Evolutionary conservation across 1,140 invertebrate genomes (phyloP).

Genomic region (Drosophila biarmipes): DNA sequence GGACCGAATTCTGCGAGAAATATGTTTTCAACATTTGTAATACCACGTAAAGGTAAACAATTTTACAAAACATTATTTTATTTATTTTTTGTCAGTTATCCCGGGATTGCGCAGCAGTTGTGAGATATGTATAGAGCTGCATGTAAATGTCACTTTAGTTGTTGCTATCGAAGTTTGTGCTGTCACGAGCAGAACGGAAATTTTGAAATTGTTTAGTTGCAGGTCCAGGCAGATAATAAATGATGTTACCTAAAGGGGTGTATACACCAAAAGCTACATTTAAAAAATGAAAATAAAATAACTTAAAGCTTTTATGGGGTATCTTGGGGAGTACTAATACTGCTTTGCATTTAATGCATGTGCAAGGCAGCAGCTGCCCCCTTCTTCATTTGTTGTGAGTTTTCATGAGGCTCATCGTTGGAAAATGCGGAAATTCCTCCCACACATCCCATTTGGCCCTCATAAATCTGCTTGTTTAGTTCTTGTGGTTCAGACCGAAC

Average conservation of each 20-base stretch:
- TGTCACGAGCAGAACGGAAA: conserved; percentile 44
- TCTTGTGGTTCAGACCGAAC: conserved; percentile 39
- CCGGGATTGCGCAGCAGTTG: conserved; percentile 24
- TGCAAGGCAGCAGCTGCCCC: conserved; percentile 14
- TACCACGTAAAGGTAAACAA: conserved; percentile 7
- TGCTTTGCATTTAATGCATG: conserved; percentile 34
- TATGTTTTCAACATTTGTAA: conserved; percentile 21
- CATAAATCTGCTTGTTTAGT: conserved; percentile 65
- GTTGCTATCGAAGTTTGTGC: conserved; percentile 32
- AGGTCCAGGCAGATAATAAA: conserved; percentile 53
- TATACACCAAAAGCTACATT: conserved; percentile 14
- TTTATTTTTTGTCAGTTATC: conserved; percentile 30
- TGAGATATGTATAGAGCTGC: conserved; percentile 24
- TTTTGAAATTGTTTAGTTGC: conserved; percentile 48
- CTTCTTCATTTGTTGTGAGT: conserved; percentile 22
- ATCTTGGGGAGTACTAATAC: conserved; percentile 14
- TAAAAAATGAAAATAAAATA: not conserved
- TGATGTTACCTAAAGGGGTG: conserved; percentile 30
- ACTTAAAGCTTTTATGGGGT: conserved; percentile 5
- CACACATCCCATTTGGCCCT: not conserved
- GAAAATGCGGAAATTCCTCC: not conserved
- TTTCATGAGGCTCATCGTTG: conserved; percentile 27
- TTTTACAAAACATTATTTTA: conserved; percentile 19
- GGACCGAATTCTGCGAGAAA: conserved; percentile 5
- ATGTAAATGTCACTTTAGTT: conserved; percentile 30